Base-by-base conservation (phyloP, 2,888 invertebrate genomes). In the Calameuta filiformis region DNA sequence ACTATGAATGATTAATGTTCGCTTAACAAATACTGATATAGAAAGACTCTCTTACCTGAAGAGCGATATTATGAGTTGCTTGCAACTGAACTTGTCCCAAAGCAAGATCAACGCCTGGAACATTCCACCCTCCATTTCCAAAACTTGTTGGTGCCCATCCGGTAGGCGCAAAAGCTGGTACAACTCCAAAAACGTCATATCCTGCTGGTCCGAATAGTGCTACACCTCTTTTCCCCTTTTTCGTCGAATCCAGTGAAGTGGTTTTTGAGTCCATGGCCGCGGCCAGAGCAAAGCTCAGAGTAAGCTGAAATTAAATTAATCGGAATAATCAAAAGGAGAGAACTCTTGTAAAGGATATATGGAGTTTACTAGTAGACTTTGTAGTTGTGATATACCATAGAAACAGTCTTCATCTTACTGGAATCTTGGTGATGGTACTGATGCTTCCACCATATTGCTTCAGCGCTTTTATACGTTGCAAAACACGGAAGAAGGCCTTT, bases 21-120 rank as follows among this genome's bases (percentile, higher is more conserved):
- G 71, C 37, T 76, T 12, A 68, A 69, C n/a, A 35, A 73, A 23
- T 75, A n/a, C 12, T 23, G 30, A n/a, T 15, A 15, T 3, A 74
- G n/a, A 33, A 76, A 15, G n/a, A 35, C 6, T n/a, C 68, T 35
- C 30, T 11, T 85, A 91, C 91, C 85, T 91, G 91, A 69, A 90
- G 82, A 73, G 91, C 91, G 4, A 91, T 85, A 75, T 91, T 86
- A 80, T 90, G 91, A 0, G 90, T 88, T 0, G 90, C 91, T 78
- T 91, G 91, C 35, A 87, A 81, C 79, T 91, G 89, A 68, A 91
- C 84, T 76, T 91, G 90, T 4, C 89, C 87, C 1, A 91, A 82
- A 4, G 90, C 88, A 31, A 90, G 77, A 74, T 91, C 91, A 0
- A 86, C 75, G 11, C 86, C 83, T 11, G 78, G 73, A 40, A 56